phyloP scores from a whole-genome alignment of 2,888 invertebrate species.

The Ochropleura leucogaster region DNA sequence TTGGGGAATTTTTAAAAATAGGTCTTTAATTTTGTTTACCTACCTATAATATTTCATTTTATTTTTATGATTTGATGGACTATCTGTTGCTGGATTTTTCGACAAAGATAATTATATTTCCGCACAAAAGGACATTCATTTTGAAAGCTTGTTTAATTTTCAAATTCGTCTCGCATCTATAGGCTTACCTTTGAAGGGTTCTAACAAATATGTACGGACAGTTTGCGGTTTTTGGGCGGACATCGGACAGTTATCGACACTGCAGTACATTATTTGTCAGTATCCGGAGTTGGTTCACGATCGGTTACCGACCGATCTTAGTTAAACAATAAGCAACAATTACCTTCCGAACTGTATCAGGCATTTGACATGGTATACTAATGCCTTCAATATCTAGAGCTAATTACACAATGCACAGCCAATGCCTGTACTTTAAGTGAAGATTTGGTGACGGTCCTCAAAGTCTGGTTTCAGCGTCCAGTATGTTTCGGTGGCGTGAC shows the following conservation, averaged over 20 bases:
- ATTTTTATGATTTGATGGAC: slow-evolving; percentile 5
- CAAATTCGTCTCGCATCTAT: too few species aligned
- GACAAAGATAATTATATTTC: not conserved
- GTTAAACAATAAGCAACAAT: not conserved
- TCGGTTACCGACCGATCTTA: not conserved
- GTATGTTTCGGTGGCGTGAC: slow-evolving; percentile 68
- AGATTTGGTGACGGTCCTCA: slow-evolving; percentile 75
- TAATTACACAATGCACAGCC: slow-evolving; percentile 72
- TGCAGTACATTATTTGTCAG: not conserved
- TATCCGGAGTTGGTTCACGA: not conserved
- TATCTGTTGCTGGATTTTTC: not conserved
- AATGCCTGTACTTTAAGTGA: slow-evolving; percentile 74
- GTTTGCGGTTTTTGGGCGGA: not conserved
- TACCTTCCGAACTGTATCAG: slow-evolving; percentile 72
- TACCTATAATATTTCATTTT: not conserved
- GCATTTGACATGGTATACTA: slow-evolving; percentile 73
- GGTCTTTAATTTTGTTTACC: not conserved
- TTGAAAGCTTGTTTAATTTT: not conserved
- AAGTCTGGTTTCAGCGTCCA: slow-evolving; percentile 79
- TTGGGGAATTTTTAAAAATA: not conserved
- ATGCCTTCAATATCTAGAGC: slow-evolving; percentile 71
- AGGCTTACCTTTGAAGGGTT: not conserved
- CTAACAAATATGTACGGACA: not conserved
- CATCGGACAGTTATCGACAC: not conserved
- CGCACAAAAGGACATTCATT: not conserved